These are phyloP conservation scores for Orthonevra nobilis DNA, from an alignment of 2,888 invertebrate species.

Conservation along the genomic window DNA sequence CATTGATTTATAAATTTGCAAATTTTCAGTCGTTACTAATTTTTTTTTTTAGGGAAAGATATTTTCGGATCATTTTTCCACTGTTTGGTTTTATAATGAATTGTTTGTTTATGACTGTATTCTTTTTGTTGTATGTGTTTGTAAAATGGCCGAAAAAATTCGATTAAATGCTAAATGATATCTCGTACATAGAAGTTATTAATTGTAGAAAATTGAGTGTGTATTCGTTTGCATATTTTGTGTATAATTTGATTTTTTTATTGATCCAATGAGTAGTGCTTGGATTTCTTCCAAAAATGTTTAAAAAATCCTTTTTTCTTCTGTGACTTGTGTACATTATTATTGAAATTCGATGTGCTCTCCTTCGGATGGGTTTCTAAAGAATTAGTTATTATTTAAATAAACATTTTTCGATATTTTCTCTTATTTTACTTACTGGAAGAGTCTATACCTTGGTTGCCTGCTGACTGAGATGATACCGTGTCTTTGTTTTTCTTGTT, in stretches of 20 bases:
- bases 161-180: slow-evolving; percentile 59
- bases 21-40: slow-evolving; percentile 66
- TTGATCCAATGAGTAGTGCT: slow-evolving; percentile 92
- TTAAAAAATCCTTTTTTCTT: slow-evolving; percentile 94
- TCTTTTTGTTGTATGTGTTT: slow-evolving; percentile 9
- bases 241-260: no score
- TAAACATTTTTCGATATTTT: neutral
- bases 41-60: slow-evolving; percentile 33
- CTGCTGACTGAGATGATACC: slow-evolving; percentile 55
- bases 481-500: slow-evolving; percentile 67
- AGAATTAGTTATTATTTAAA: neutral
- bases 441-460: slow-evolving; percentile 51
- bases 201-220: slow-evolving; percentile 49
- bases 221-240: neutral
- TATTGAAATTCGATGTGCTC: slow-evolving; percentile 74
- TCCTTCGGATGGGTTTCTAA: slow-evolving; percentile 73
- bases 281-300: slow-evolving; percentile 93
- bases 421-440: slow-evolving; percentile 58
- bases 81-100: no score
- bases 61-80: no score
- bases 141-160: slow-evolving; percentile 34
- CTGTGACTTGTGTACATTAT: slow-evolving; percentile 80
- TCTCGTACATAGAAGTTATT: slow-evolving; percentile 59
- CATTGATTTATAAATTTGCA: slow-evolving; percentile 31
- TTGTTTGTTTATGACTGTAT: slow-evolving; percentile 23